Conservation (phyloP, 2,797 vertebrate species). For the Psittacula echo region DNA sequence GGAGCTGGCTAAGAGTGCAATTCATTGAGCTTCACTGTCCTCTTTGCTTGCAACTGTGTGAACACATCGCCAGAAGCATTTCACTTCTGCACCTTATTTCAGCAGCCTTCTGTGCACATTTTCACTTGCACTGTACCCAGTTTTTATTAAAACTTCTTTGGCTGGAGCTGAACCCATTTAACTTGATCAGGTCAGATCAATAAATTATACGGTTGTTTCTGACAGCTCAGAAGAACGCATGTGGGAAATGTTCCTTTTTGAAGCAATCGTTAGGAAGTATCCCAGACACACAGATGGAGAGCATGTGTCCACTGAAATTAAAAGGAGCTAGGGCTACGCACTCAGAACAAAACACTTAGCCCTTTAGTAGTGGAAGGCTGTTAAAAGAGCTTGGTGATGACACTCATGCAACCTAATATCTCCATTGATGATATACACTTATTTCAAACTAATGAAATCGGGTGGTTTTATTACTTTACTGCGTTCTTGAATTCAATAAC, state of each 20-base stretch:
- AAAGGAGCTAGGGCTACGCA: background rate
- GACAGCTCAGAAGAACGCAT: slow-evolving; percentile 27
- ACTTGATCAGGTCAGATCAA: slow-evolving; percentile 23
- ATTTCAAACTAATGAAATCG: slow-evolving; percentile 60
- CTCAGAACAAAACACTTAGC: slow-evolving; percentile 4
- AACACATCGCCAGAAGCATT: background rate
- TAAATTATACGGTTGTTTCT: slow-evolving; percentile 45
- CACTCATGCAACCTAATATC: slow-evolving; percentile 55
- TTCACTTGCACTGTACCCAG: background rate
- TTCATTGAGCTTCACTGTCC: background rate
- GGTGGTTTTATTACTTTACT: slow-evolving; percentile 38
- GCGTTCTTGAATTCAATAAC: slow-evolving; percentile 42
- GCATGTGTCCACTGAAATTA: slow-evolving; percentile 65
- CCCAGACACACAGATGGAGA: slow-evolving; percentile 69
- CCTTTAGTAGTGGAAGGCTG: background rate
- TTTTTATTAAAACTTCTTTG: background rate
- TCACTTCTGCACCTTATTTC: background rate
- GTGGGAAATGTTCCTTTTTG: slow-evolving; percentile 40
- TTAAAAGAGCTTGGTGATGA: slow-evolving; percentile 61
- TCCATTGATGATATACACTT: slow-evolving; percentile 49
- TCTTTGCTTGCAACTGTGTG: background rate
- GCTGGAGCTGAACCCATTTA: background rate
- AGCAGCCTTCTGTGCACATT: background rate
- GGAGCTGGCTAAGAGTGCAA: background rate
- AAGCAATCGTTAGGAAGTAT: slow-evolving; percentile 43